Base-by-base conservation (phyloP, 2,797 vertebrate genomes). In the Gymnodraco acuticeps region DNA sequence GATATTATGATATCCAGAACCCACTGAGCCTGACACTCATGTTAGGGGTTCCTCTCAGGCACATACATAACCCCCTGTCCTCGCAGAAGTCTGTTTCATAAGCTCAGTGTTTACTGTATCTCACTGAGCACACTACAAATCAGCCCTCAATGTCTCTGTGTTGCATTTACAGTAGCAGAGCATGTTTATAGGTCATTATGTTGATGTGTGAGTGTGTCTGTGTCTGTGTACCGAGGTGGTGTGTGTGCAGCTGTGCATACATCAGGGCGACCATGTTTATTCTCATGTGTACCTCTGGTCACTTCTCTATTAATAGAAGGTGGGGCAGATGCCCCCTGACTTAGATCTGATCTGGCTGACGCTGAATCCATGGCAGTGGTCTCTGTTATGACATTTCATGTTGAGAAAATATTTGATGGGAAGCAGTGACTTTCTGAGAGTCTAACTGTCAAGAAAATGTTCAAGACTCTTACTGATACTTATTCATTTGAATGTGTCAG, bases 291-390 rank as follows among this genome's bases (percentile, higher is more conserved):
- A 90, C 83, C 72, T 83, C 78, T 82, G 76, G 86, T 87, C 83
- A 76, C 73, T n/a, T 59, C 31, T 19, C 85, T 95, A 94, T 93
- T 88, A 88, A 89, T 95, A 95, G 94, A 94, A 95, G 94, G 90
- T 93, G 93, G 93, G 93, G 82, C 94, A 93, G 88, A 92, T 89
- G 88, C 84, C 83, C 87, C 85, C 82, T 78, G 70, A 88, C 78
- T 90, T 83, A 89, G 81, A 85, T 88, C 70, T 85, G 83, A 91
- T 92, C 86, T 69, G 86, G 55, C 45, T 54, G 58, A 75, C 60
- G 13, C 8, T 43, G 65, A 58, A 73, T 78, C 71, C 52, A 55
- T 64, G 46, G 64, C 43, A 75, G 70, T n/a, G 27, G 47, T 64
- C 27, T 70, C 46, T 77, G 77, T 82, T 79, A 17, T 76, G 77